Evolutionary conservation across 2,113 vertebrate genomes (phyloP), one percentile per base, ranked within the genome.

Genomic region (Cheilinus undulatus): DNA sequence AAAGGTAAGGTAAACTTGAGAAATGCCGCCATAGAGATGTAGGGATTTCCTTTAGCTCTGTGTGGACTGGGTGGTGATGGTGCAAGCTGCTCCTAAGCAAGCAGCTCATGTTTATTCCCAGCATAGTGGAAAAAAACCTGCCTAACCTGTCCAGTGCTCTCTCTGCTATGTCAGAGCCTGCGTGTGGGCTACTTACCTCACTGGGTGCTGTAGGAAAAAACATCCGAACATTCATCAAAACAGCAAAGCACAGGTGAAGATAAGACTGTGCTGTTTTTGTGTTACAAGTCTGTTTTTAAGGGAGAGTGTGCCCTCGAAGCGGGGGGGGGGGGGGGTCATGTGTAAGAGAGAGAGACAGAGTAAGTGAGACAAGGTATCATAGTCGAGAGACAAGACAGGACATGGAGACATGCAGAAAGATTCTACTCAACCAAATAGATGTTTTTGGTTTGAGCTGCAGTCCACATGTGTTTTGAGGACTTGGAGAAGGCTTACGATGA

Each of bases 201-300:
- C 82, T 77, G 83, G 76, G 66, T 69, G 84, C 70, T 86, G 50
- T 12, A 28, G 73, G 78, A 87, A 93, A 45, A 93, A 93, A 93
- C 93, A 94, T 93, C 92, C 90, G 89, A 92, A 87, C 86, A 69
- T 77, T 88, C 86, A 91, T 85, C 84, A 92, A 92, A 92, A 88
- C 82, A 90, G 56, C 60, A 56, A 77, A 85, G 73, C 71, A 80
- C 63, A 88, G 90, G 88, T 91, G 83, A 54, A 86, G 90, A 93
- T 92, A 91, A 88, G 85, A 51, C 49, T 5, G 24, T 4, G 32
- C 14, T 89, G 85, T 86, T 72, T 80, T 82, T 48, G 19, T 72
- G 52, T 72, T 78, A 84, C 77, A 57, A 28, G 60, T 79, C 64
- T 85, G 85, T 80, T 82, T 80, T 76, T 19, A 43, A 83, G 76